Conservation (phyloP, 2,113 vertebrate species). For the Ictalurus punctatus region DNA sequence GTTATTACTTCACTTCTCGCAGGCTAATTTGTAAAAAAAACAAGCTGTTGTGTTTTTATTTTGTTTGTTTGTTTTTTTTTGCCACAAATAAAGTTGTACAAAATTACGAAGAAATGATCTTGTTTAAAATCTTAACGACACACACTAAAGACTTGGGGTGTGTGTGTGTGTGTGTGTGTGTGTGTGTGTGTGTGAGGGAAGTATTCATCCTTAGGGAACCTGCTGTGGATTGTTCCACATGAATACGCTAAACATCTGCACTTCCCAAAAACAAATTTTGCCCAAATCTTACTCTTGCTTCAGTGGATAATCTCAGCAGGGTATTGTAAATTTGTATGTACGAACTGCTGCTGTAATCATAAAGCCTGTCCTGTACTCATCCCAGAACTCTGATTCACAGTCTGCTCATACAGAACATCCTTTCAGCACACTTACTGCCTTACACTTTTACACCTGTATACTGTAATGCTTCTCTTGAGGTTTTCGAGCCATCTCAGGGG, state of each 20-base stretch:
- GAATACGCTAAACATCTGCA: too few species aligned
- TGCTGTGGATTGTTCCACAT: not conserved
- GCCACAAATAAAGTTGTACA: constrained; percentile 61
- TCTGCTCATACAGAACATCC: not conserved
- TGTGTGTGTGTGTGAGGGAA: not conserved
- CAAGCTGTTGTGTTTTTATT: constrained; percentile 57
- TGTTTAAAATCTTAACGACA: not conserved
- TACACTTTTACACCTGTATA: not conserved
- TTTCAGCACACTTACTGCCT: not conserved
- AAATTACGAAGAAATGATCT: constrained; percentile 44
- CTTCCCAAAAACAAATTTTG: not conserved
- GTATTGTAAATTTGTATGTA: not conserved
- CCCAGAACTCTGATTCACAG: not conserved
- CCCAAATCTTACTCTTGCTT: not conserved
- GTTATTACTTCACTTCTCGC: constrained; percentile 52
- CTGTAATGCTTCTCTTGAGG: not conserved
- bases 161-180: not conserved
- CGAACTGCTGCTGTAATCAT: not conserved
- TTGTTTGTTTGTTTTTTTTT: constrained; percentile 51
- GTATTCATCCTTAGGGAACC: not conserved
- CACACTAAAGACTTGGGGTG: not conserved
- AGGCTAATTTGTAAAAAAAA: constrained; percentile 59
- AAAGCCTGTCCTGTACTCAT: not conserved
- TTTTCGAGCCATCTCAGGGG: not conserved
- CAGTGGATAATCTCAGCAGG: not conserved